Percentiles rank a stretch among this genome's conserved stretches.
Conservation (phyloP, 2,113 vertebrate species). For the Cephalopterus ornatus region DNA sequence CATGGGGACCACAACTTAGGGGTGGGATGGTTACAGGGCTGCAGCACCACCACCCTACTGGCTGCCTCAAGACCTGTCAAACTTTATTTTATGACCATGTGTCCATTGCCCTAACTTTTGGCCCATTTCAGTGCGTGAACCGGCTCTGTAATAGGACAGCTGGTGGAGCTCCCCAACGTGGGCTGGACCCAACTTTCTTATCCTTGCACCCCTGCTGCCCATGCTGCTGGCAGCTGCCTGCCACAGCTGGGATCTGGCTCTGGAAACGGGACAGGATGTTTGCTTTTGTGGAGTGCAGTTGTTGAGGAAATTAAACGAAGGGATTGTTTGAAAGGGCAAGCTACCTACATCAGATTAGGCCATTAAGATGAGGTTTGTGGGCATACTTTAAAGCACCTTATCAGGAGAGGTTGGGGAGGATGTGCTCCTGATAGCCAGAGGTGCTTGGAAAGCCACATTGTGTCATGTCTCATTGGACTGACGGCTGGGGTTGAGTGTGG, state of each 20-base stretch:
- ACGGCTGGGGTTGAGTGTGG: neutral
- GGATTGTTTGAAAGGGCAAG: neutral
- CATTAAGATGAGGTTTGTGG: neutral
- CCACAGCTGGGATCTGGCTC: neutral
- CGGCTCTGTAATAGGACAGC: accelerated
- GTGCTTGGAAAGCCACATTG: neutral
- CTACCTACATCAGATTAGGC: neutral
- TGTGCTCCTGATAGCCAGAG: neutral
- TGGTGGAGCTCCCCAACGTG: accelerated
- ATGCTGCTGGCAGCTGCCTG: neutral
- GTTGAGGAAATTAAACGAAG: neutral
- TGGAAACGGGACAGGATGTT: constrained; percentile 25
- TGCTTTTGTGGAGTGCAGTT: constrained; percentile 48
- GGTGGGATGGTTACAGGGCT: neutral
- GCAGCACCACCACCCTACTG: no score
- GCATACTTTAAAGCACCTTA: neutral
- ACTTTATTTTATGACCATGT: accelerated
- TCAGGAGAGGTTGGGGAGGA: neutral
- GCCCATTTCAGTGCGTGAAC: neutral
- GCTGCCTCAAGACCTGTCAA: neutral
- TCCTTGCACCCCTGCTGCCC: neutral
- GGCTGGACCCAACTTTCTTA: accelerated
- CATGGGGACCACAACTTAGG: accelerated
- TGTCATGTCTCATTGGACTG: accelerated
- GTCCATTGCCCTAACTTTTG: accelerated